phyloP scores from a whole-genome alignment of 1,140 invertebrate genomes.

The Sarcophaga peregrina region DNA sequence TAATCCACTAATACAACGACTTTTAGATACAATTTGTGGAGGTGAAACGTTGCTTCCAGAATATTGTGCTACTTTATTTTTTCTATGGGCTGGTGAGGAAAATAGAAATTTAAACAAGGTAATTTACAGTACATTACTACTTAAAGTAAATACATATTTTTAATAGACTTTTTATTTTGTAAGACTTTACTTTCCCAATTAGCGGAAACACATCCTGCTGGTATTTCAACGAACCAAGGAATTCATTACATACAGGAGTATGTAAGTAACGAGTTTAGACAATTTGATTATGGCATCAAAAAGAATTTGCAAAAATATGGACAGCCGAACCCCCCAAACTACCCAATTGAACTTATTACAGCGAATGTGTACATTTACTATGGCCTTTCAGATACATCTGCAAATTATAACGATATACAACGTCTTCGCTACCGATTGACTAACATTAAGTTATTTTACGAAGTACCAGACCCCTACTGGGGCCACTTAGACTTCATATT shows the following conservation, averaged over 20 bases:
- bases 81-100: conserved; percentile 53
- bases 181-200: conserved; percentile 57
- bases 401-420: conserved; percentile 67
- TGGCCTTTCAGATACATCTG: conserved; percentile 72
- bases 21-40: conserved; percentile 56
- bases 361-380: conserved; percentile 73
- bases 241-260: conserved; percentile 68
- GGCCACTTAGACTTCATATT: conserved; percentile 72
- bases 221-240: conserved; percentile 68
- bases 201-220: conserved; percentile 63
- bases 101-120: conserved; percentile 55
- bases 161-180: neutral
- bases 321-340: conserved; percentile 67
- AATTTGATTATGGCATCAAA: conserved; percentile 67
- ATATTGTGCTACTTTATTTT: conserved; percentile 54
- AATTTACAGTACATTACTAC: neutral
- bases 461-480: conserved; percentile 66
- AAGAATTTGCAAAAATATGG: conserved; percentile 67
- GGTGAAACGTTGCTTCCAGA: conserved; percentile 47
- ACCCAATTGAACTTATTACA: conserved; percentile 71
- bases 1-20: conserved; percentile 51
- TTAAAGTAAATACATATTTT: neutral
- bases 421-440: conserved; percentile 63
- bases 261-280: conserved; percentile 56
- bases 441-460: conserved; percentile 63